These are phyloP conservation scores for Australoheros facetus DNA, from an alignment of 2,797 vertebrate species.

Conservation along the genomic window DNA sequence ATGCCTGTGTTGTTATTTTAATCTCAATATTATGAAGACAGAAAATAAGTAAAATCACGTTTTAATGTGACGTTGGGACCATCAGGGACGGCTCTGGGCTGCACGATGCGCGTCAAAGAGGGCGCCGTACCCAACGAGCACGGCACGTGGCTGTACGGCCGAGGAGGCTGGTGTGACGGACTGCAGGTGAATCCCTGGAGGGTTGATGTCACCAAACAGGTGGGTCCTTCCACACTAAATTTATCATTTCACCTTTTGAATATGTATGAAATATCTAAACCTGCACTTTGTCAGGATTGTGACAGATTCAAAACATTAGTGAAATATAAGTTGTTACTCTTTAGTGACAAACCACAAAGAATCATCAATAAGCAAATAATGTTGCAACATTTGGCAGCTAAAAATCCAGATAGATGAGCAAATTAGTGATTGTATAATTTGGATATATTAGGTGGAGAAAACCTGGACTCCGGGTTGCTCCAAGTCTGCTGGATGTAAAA, in stretches of 20 bases:
- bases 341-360: no score
- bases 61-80: background rate
- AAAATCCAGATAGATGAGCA: no score
- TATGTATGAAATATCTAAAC: accelerated
- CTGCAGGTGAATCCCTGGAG: conserved; percentile 84
- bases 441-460: no score
- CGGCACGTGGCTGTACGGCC: conserved; percentile 85
- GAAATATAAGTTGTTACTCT: no score
- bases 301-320: no score
- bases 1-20: background rate
- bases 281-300: background rate
- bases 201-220: conserved; percentile 80
- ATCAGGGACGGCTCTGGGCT: conserved; percentile 79
- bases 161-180: conserved; percentile 85
- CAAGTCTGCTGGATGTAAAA: no score
- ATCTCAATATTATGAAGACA: background rate
- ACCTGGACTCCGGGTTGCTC: no score
- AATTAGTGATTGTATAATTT: no score
- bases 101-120: conserved; percentile 69
- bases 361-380: background rate
- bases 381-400: no score
- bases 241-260: background rate
- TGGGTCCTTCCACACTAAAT: conserved; percentile 10
- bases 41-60: background rate
- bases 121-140: conserved; percentile 84